Conservation (phyloP, 2,113 vertebrate genomes). For the Gila orcuttii region DNA sequence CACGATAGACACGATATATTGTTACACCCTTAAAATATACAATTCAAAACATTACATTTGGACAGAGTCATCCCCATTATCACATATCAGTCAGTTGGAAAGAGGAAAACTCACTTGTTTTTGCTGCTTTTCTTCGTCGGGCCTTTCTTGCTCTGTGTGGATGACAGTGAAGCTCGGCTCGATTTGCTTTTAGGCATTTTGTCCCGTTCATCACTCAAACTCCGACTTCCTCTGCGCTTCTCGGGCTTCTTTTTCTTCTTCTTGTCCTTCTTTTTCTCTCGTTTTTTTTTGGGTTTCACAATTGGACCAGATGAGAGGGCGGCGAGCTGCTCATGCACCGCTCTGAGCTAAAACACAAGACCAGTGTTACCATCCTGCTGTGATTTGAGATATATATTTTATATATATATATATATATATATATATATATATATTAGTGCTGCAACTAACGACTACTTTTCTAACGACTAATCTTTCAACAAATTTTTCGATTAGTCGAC, state of each 20-base stretch:
- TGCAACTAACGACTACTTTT: too few species aligned
- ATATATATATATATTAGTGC: too few species aligned
- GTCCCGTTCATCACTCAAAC: slow-evolving; percentile 67
- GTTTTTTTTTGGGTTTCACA: slow-evolving; percentile 88
- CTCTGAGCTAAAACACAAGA: slow-evolving; percentile 77
- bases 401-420: too few species aligned
- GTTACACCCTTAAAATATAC: too few species aligned
- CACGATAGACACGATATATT: too few species aligned
- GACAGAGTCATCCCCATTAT: too few species aligned
- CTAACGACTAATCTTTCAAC: too few species aligned
- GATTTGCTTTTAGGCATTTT: slow-evolving; percentile 78
- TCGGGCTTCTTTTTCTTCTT: slow-evolving; percentile 89
- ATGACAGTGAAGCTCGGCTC: slow-evolving; percentile 56
- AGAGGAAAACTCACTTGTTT: slow-evolving; percentile 77
- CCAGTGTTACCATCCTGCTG: not conserved
- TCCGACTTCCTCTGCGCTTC: slow-evolving; percentile 76
- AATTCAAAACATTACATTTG: too few species aligned
- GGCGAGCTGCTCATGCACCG: slow-evolving; percentile 91
- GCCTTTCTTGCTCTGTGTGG: slow-evolving; percentile 68
- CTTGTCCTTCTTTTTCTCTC: slow-evolving; percentile 88
- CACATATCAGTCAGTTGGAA: too few species aligned
- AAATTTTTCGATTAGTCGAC: too few species aligned
- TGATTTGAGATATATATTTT: too few species aligned
- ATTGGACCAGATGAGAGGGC: slow-evolving; percentile 94
- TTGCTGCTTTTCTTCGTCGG: slow-evolving; percentile 70